Percentiles rank a stretch among this genome's conserved stretches.
These are phyloP conservation scores for Caranx melampygus DNA, from an alignment of 2,113 vertebrate genomes.

Conservation along the genomic window DNA sequence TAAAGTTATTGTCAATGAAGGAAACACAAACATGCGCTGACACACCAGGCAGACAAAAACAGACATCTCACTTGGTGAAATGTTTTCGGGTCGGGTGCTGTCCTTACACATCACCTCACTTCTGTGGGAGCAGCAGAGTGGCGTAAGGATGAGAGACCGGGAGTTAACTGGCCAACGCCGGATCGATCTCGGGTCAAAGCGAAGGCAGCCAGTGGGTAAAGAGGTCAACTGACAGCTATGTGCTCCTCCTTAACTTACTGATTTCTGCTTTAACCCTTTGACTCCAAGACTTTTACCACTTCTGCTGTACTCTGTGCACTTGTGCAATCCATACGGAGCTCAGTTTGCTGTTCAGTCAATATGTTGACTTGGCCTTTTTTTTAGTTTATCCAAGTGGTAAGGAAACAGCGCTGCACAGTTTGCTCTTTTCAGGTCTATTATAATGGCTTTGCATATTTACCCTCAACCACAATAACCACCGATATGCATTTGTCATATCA, in stretches of 20 bases:
- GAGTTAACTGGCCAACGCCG: constrained; percentile 67
- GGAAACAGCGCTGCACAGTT: constrained; percentile 2
- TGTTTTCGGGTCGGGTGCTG: constrained; percentile 29
- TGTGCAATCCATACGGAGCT: constrained; percentile 53
- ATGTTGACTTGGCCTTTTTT: constrained; percentile 21
- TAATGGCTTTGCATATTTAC: constrained; percentile 25
- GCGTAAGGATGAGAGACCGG: constrained; percentile 42
- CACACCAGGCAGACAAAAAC: background rate
- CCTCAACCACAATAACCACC: background rate
- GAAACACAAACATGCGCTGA: background rate
- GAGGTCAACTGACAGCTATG: constrained; percentile 61
- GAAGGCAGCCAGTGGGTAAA: constrained; percentile 45
- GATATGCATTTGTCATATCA: background rate
- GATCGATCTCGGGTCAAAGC: constrained; percentile 77
- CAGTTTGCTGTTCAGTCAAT: constrained; percentile 33
- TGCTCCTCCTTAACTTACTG: constrained; percentile 77
- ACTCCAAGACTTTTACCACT: constrained; percentile 56
- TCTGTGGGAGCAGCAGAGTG: constrained; percentile 48
- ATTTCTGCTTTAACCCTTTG: constrained; percentile 71
- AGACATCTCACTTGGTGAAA: background rate
- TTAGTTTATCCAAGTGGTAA: background rate
- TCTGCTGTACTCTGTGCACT: constrained; percentile 27
- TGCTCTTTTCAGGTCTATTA: constrained; percentile 1
- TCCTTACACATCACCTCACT: constrained; percentile 52
- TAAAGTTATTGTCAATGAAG: background rate